Conservation (phyloP, 2,888 invertebrate species). For the Melikaiella ostensackeni region DNA sequence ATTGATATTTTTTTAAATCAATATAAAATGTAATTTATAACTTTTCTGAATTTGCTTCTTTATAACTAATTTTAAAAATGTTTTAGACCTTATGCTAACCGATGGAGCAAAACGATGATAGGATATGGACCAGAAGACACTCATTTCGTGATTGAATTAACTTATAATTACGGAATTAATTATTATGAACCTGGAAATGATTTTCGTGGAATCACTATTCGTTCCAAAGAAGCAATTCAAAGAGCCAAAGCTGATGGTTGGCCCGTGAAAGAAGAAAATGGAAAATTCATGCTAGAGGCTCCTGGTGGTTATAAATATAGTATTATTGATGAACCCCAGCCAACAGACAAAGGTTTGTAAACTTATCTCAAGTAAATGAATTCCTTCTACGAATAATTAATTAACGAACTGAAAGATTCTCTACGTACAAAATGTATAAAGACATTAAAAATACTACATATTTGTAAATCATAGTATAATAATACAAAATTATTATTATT, state of each 20-base stretch:
- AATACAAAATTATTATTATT: conserved; percentile 9
- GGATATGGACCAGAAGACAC: conserved; percentile 97
- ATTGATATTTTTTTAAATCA: no score
- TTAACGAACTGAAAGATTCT: no score
- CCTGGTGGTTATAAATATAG: conserved; percentile 96
- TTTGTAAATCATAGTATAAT: neutral
- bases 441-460: no score
- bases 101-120: conserved; percentile 99
- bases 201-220: conserved; percentile 90
- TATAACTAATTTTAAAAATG: neutral
- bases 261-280: conserved; percentile 84
- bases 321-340: conserved; percentile 86
- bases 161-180: conserved; percentile 97
- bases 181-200: conserved; percentile 95
- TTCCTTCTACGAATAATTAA: no score
- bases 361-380: neutral
- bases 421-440: no score
- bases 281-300: conserved; percentile 84
- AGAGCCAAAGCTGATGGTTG: conserved; percentile 86
- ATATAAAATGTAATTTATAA: no score
- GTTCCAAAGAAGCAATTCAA: conserved; percentile 86
- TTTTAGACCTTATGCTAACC: conserved; percentile 94
- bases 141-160: conserved; percentile 97
- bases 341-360: conserved; percentile 81
- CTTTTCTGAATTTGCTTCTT: neutral